Percentiles rank a stretch among this genome's conserved stretches.
phyloP scores from a whole-genome alignment of 2,888 invertebrate species.

The Noctua pronuba region DNA sequence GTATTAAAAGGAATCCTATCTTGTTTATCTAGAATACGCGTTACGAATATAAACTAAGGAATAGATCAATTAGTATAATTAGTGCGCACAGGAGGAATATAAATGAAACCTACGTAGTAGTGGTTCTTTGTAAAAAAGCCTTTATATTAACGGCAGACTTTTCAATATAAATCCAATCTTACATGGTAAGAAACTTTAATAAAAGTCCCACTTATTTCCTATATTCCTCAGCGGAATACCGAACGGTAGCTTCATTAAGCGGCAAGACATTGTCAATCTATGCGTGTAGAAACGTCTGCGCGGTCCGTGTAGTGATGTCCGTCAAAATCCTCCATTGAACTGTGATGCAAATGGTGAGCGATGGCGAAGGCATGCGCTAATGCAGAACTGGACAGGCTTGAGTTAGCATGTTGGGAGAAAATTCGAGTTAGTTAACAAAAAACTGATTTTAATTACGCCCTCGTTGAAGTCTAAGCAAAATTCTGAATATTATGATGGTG shows the following conservation, averaged over 20 bases:
- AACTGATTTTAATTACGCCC: background rate
- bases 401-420: constrained; percentile 23
- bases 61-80: constrained; percentile 60
- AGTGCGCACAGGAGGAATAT: constrained; percentile 49
- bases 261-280: constrained; percentile 83
- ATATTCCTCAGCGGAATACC: constrained; percentile 67
- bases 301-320: constrained; percentile 77
- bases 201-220: constrained; percentile 66
- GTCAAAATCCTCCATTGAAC: constrained; percentile 79
- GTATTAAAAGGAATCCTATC: constrained; percentile 42
- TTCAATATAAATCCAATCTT: constrained; percentile 28
- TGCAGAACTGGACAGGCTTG: constrained; percentile 46
- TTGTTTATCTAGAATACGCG: constrained; percentile 49
- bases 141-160: constrained; percentile 12
- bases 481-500: background rate
- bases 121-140: constrained; percentile 18
- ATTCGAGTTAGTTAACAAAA: background rate
- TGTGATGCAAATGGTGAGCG: constrained; percentile 73
- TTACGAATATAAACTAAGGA: constrained; percentile 51
- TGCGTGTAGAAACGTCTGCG: constrained; percentile 75
- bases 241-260: constrained; percentile 80
- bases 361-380: constrained; percentile 67
- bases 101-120: constrained; percentile 30
- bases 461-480: background rate
- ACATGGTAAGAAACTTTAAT: constrained; percentile 23